Conservation (phyloP, 2,113 vertebrate genomes). For the Falcunculus frontatus region DNA sequence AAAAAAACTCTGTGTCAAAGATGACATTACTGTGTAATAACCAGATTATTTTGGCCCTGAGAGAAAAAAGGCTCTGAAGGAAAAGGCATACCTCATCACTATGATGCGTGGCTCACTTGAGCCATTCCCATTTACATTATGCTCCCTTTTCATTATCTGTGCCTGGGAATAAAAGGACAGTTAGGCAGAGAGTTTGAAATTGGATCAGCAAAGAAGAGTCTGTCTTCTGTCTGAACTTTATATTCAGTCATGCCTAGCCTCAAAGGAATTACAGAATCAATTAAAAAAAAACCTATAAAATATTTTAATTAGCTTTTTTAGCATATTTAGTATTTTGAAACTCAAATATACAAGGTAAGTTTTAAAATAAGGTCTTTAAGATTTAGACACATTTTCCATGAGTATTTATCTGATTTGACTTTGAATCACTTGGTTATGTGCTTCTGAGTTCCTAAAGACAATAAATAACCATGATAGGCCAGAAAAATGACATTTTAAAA, state of each 20-base stretch:
- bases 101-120: neutral
- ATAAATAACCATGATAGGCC: neutral
- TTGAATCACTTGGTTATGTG: neutral
- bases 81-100: neutral
- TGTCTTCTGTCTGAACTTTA: neutral
- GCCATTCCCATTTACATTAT: neutral
- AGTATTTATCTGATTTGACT: neutral
- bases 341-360: neutral
- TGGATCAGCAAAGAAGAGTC: neutral
- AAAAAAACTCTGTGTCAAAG: neutral
- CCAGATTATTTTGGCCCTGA: neutral
- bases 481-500: neutral
- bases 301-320: neutral
- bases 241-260: neutral
- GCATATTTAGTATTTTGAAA: neutral
- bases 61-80: neutral
- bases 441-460: neutral
- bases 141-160: neutral
- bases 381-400: neutral
- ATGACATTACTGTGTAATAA: neutral
- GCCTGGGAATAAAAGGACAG: neutral
- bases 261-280: neutral
- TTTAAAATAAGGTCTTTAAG: neutral
- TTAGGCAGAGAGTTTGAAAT: neutral
- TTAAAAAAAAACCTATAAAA: neutral